phyloP scores from a whole-genome alignment of 2,113 vertebrate genomes.

The Picathartes gymnocephalus region DNA sequence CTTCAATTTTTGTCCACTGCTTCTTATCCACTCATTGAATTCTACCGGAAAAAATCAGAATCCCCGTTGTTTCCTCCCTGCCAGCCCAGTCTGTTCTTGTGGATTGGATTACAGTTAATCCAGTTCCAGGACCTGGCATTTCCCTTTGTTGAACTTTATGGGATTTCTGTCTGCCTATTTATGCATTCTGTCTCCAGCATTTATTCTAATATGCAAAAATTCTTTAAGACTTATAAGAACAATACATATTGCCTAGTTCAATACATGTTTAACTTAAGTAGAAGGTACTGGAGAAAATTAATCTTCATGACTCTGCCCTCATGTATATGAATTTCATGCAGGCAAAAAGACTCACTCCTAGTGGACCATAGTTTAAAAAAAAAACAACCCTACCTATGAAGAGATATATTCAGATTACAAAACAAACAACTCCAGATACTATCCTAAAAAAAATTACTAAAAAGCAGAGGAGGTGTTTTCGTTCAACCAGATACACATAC shows the following conservation, averaged over 20 bases:
- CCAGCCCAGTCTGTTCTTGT: not conserved
- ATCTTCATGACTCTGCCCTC: not conserved
- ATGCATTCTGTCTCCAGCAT: not conserved
- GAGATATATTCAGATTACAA: constrained; percentile 12
- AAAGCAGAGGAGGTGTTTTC: not conserved
- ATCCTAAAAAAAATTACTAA: not conserved
- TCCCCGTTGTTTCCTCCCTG: not conserved
- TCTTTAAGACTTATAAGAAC: not conserved
- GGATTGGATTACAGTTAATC: not conserved
- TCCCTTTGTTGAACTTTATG: not conserved
- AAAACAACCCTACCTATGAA: not conserved
- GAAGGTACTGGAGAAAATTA: not conserved
- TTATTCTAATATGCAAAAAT: not conserved
- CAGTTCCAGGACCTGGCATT: not conserved
- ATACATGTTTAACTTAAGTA: not conserved
- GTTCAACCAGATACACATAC: not conserved
- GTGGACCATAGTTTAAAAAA: not conserved
- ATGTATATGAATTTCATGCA: not conserved
- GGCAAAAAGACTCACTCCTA: not conserved
- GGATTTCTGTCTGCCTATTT: not conserved
- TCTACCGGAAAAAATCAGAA: not conserved
- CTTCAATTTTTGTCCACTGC: not conserved
- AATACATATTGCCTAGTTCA: not conserved
- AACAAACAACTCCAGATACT: not conserved
- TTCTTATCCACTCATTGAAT: not conserved